phyloP scores from a whole-genome alignment of 2,113 vertebrate genomes.

The Mungos mungo region DNA sequence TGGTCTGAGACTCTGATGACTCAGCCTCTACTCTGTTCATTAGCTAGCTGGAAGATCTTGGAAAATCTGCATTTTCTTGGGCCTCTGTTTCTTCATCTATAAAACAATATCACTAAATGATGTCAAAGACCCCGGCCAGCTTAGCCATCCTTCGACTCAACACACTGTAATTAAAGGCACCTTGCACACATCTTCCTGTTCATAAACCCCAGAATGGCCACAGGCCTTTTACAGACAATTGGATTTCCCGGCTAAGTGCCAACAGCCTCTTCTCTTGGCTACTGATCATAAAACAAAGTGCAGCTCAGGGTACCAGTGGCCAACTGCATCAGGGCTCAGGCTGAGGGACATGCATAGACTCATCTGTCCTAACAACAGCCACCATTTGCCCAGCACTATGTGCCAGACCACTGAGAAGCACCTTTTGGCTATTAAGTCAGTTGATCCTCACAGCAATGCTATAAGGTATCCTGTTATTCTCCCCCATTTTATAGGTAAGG shows the following conservation, averaged over 20 bases:
- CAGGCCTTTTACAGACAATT: constrained; percentile 33
- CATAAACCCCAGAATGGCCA: constrained; percentile 39
- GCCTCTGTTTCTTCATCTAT: constrained; percentile 4
- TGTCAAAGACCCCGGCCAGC: not conserved
- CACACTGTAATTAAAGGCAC: constrained; percentile 3
- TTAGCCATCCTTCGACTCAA: not conserved
- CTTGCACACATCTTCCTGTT: not conserved
- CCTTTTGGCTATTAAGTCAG: not conserved
- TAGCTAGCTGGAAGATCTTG: not conserved
- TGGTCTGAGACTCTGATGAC: not conserved
- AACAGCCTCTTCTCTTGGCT: constrained; percentile 44
- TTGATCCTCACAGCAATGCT: not conserved
- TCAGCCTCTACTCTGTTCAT: not conserved
- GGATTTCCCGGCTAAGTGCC: constrained; percentile 36
- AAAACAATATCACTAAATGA: not conserved
- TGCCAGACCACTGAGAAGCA: not conserved
- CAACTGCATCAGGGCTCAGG: not conserved
- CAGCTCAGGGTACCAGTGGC: not conserved
- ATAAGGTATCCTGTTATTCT: not conserved
- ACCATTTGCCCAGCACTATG: not conserved
- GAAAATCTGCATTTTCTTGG: not conserved
- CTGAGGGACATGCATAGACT: not conserved
- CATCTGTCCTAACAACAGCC: not conserved
- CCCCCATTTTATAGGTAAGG: not conserved
- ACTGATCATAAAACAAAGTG: constrained; percentile 34